Conservation (phyloP, 2,113 vertebrate species). For the Gopherus flavomarginatus region DNA sequence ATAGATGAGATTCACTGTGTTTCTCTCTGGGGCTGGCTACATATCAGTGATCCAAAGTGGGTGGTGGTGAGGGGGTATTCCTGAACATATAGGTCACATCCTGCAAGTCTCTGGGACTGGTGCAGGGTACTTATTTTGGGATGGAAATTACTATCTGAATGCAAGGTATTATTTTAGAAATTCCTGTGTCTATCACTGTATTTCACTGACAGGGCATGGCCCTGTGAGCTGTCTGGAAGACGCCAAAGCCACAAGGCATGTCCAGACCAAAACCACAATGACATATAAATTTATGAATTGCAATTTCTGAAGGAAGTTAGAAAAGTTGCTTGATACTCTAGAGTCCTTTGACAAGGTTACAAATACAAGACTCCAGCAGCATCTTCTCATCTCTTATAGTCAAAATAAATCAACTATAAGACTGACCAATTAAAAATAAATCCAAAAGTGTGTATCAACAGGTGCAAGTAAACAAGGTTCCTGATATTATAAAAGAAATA, state of each 20-base stretch:
- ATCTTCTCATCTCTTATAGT: not conserved
- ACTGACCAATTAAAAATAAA: not conserved
- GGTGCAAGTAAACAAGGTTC: not conserved
- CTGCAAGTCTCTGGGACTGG: not conserved
- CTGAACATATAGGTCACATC: not conserved
- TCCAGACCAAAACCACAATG: not conserved
- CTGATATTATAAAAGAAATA: not conserved
- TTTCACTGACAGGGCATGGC: not conserved
- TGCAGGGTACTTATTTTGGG: not conserved
- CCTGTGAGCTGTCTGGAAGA: not conserved
- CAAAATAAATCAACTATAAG: not conserved
- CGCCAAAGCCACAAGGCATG: not conserved
- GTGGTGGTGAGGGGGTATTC: not conserved
- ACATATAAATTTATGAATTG: not conserved
- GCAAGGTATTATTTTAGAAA: not conserved
- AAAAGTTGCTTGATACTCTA: not conserved
- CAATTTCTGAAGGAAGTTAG: not conserved
- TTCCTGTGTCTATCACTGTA: not conserved
- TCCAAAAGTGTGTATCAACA: not conserved
- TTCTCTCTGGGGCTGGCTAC: not conserved
- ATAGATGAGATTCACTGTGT: not conserved
- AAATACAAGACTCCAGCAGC: not conserved
- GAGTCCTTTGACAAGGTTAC: not conserved
- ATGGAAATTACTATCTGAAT: not conserved
- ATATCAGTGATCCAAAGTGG: not conserved